Conservation (phyloP, 2,113 vertebrate species). For the Pristiophorus japonicus region DNA sequence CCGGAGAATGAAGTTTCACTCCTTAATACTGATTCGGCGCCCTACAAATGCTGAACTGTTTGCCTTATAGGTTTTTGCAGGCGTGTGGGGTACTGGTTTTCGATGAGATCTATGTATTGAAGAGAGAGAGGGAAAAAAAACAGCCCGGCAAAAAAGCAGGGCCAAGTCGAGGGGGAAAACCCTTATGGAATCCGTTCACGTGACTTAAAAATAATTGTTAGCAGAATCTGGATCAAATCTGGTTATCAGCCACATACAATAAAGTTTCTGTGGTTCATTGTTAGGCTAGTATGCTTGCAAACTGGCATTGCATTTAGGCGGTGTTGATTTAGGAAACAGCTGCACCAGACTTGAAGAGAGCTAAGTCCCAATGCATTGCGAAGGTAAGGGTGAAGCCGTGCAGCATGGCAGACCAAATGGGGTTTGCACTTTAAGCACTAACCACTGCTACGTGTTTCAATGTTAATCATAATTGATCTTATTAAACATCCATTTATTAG, state of each 20-base stretch:
- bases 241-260: conserved; percentile 30
- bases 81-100: conserved; percentile 20
- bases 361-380: conserved; percentile 12
- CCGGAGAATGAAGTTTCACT: neutral
- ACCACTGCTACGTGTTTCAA: neutral
- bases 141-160: neutral
- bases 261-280: conserved; percentile 36
- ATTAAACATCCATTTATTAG: neutral
- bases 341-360: conserved; percentile 2
- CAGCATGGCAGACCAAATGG: neutral
- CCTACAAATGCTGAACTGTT: neutral
- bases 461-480: neutral
- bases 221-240: conserved; percentile 38
- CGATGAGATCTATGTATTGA: conserved; percentile 20
- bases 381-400: conserved; percentile 13
- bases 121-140: conserved; percentile 12
- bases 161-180: conserved; percentile 22
- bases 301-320: neutral
- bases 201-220: conserved; percentile 38
- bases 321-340: conserved; percentile 23
- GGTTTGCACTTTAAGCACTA: neutral
- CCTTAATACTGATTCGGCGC: neutral
- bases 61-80: conserved; percentile 29
- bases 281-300: neutral
- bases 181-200: conserved; percentile 37